Conservation (phyloP, 1,140 invertebrate genomes). For the Brachionus rotundiformis region DNA sequence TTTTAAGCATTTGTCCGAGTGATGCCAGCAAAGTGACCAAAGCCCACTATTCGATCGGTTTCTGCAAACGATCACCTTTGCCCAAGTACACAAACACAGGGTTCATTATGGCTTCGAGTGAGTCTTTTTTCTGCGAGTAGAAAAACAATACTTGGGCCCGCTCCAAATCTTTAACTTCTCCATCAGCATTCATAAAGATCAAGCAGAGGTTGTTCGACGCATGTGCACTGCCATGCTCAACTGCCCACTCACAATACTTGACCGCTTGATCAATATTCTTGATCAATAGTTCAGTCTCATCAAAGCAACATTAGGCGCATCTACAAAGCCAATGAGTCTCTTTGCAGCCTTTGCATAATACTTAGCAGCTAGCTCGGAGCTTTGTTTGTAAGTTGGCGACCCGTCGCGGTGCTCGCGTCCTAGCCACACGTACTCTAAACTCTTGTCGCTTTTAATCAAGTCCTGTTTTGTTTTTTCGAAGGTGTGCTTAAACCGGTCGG, state of each 20-base stretch:
- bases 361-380: neutral
- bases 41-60: neutral
- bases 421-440: neutral
- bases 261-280: neutral
- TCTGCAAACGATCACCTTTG: conserved; percentile 9
- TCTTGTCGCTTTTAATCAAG: neutral
- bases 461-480: neutral
- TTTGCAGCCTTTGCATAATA: neutral
- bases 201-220: neutral
- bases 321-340: neutral
- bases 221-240: neutral
- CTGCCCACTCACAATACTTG: neutral
- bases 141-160: conserved; percentile 1
- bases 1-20: neutral
- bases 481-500: no score
- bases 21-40: neutral
- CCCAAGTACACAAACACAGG: neutral
- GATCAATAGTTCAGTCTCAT: neutral
- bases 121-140: neutral
- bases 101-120: neutral
- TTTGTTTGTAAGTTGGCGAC: neutral
- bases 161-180: neutral
- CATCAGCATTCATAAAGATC: neutral
- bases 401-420: neutral
- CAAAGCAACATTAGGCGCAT: neutral